phyloP scores from a whole-genome alignment of 2,888 invertebrate species.

The Amblyteles armatorius region DNA sequence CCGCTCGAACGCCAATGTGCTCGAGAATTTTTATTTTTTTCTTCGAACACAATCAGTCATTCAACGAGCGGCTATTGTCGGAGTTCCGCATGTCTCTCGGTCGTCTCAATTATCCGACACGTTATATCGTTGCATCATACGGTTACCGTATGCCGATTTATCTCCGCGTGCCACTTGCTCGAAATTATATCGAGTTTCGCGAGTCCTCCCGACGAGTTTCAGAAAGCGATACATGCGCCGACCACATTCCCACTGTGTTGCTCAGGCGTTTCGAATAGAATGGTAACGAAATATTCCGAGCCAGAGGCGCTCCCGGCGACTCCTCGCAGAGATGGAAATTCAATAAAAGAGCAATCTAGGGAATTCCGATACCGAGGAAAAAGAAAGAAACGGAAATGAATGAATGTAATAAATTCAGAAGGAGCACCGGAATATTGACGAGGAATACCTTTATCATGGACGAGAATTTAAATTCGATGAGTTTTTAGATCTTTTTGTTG shows the following conservation, averaged over 20 bases:
- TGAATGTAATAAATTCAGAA: neutral
- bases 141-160: slow-evolving; percentile 1
- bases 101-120: slow-evolving; percentile 58
- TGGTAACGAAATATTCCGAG: slow-evolving; percentile 1
- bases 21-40: slow-evolving; percentile 17
- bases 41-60: slow-evolving; percentile 44
- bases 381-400: neutral
- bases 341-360: slow-evolving; percentile 9
- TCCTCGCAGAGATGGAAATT: neutral
- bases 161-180: neutral
- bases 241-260: neutral
- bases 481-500: too few species aligned
- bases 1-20: slow-evolving; percentile 21
- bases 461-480: too few species aligned
- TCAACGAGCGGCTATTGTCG: slow-evolving; percentile 35
- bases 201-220: slow-evolving; percentile 10
- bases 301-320: neutral
- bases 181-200: slow-evolving; percentile 55
- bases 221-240: slow-evolving; percentile 10
- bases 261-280: neutral
- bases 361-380: slow-evolving; percentile 2
- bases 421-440: neutral
- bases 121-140: slow-evolving; percentile 12
- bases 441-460: neutral
- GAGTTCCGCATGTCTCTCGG: neutral